Percentiles rank a stretch among this genome's conserved stretches.
Evolutionary conservation across 2,888 invertebrate species (phyloP).

Genomic region (Eristalis tenax): DNA sequence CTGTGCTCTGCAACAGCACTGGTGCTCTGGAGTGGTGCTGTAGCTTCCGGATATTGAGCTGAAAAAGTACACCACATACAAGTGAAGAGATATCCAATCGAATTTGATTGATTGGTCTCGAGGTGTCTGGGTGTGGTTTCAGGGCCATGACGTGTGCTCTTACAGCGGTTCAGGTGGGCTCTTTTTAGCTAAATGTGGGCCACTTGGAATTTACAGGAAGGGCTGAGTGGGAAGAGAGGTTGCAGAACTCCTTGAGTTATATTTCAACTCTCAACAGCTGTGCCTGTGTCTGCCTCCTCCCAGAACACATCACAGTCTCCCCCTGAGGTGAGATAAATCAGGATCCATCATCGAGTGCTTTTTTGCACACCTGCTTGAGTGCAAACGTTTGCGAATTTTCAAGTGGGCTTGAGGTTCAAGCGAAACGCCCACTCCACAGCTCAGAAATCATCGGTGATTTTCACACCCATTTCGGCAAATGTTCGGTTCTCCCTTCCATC

Average conservation of each 20-base stretch:
- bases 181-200: neutral
- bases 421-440: constrained; percentile 16
- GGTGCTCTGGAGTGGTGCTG: neutral
- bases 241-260: neutral
- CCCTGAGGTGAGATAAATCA: neutral
- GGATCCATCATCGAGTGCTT: constrained; percentile 2
- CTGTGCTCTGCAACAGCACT: neutral
- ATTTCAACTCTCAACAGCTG: too few relatives aligned
- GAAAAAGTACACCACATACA: neutral
- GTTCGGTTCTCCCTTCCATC: neutral
- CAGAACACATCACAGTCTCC: neutral
- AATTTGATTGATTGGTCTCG: constrained; percentile 11
- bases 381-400: constrained; percentile 4
- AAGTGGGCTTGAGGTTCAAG: constrained; percentile 1
- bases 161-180: too few relatives aligned
- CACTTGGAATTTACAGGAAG: neutral
- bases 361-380: neutral
- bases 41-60: constrained; percentile 23
- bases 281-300: too few relatives aligned
- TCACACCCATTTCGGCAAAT: constrained; percentile 9
- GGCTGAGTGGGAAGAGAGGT: neutral
- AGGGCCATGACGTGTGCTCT: neutral
- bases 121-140: neutral
- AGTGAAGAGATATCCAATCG: neutral
- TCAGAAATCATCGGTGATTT: neutral